These are phyloP conservation scores for Drosophila insularis DNA, from an alignment of 1,140 invertebrate species.

Conservation along the genomic window DNA sequence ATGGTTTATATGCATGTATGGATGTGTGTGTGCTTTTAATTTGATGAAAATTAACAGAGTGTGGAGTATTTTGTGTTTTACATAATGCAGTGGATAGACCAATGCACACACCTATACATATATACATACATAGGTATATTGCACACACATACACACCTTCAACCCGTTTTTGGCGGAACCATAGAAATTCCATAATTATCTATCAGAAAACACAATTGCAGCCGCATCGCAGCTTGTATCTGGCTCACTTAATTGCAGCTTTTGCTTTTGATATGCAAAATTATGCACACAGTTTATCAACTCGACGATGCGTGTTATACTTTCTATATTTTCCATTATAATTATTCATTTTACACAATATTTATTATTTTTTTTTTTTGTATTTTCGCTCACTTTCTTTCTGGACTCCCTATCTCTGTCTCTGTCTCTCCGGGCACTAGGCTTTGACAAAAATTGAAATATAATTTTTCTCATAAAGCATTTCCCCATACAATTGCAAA, in stretches of 20 bases:
- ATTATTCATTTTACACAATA: constrained; percentile 10
- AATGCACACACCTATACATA: constrained; percentile 10
- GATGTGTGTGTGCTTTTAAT: constrained; percentile 49
- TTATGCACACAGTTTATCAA: constrained; percentile 76
- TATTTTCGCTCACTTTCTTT: constrained; percentile 26
- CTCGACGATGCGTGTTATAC: constrained; percentile 46
- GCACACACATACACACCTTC: not conserved
- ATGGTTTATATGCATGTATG: not conserved
- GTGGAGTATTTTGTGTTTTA: constrained; percentile 58
- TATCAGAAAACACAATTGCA: constrained; percentile 63
- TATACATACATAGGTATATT: not conserved
- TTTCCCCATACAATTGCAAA: not conserved
- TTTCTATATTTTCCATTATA: constrained; percentile 6
- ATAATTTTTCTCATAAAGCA: constrained; percentile 41
- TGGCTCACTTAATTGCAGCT: constrained; percentile 69
- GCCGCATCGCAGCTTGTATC: constrained; percentile 43
- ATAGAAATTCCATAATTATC: constrained; percentile 55
- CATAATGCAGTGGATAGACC: constrained; percentile 50
- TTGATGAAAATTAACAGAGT: constrained; percentile 77
- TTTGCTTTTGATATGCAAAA: constrained; percentile 77
- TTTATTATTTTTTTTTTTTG: too few relatives aligned
- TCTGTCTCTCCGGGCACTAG: too few relatives aligned
- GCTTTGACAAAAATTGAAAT: constrained; percentile 44
- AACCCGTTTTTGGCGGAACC: not conserved
- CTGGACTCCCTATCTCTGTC: not conserved